A percentile compares a stretch with the other conserved stretches of the same genome.
These are phyloP conservation scores for Neoitamus cyanurus DNA, from an alignment of 2,888 invertebrate species.

Conservation along the genomic window DNA sequence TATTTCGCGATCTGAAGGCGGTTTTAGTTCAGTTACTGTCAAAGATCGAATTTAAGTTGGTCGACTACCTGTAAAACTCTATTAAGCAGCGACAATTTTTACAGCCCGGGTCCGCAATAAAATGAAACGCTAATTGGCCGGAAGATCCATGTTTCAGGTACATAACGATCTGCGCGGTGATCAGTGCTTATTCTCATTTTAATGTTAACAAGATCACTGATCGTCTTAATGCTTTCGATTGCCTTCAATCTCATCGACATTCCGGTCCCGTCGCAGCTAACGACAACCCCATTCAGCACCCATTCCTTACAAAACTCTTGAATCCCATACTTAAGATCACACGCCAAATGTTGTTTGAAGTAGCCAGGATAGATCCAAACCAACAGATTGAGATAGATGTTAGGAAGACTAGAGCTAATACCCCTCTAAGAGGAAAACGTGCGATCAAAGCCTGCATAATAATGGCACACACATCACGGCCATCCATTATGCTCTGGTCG, in stretches of 20 bases:
- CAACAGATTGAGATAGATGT: not conserved
- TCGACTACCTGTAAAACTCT: not conserved
- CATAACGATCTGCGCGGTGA: not conserved
- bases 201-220: not conserved
- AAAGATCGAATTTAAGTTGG: not conserved
- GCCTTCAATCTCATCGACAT: not conserved
- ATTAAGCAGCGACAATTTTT: not conserved
- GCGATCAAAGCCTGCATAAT: not conserved
- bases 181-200: not conserved
- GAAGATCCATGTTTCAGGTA: not conserved
- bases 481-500: not conserved
- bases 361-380: slow-evolving; percentile 3
- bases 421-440: not conserved
- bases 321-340: not conserved
- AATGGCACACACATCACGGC: not conserved
- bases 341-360: not conserved
- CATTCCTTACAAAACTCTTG: not conserved
- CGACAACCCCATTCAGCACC: not conserved
- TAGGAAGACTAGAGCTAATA: not conserved
- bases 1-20: not conserved
- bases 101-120: not conserved
- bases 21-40: not conserved
- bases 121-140: not conserved
- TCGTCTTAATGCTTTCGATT: not conserved
- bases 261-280: not conserved